A percentile compares a stretch with the other conserved stretches of the same genome.
Conservation (phyloP, 2,113 vertebrate genomes). For the Rhea americana region DNA sequence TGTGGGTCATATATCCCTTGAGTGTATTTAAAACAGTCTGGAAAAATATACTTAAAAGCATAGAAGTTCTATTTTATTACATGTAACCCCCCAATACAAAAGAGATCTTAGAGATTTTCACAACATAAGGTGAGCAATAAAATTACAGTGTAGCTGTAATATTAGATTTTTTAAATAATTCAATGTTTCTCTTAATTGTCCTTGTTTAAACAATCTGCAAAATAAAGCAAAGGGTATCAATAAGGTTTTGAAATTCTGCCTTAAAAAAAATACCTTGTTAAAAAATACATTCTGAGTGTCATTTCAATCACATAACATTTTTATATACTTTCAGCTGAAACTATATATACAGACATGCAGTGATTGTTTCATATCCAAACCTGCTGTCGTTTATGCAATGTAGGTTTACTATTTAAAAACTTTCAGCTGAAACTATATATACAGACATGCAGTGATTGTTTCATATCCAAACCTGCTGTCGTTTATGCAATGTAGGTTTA, state of each 20-base stretch:
- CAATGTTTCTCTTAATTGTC: constrained; percentile 19
- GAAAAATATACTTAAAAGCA: constrained; percentile 42
- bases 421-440: constrained; percentile 2
- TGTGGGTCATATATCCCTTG: neutral
- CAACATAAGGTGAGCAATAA: constrained; percentile 58
- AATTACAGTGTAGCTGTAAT: constrained; percentile 20
- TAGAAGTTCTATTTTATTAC: constrained; percentile 64
- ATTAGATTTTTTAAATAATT: constrained; percentile 46
- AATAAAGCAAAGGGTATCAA: constrained; percentile 6
- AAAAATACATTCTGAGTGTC: constrained; percentile 17
- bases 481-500: constrained; percentile 3
- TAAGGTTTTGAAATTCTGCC: constrained; percentile 6
- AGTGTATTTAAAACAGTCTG: neutral
- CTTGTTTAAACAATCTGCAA: neutral
- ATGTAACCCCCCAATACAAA: constrained; percentile 48
- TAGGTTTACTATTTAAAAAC: neutral
- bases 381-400: neutral
- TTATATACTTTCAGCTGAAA: neutral
- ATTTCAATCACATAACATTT: constrained; percentile 11
- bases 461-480: neutral
- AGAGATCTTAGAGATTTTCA: constrained; percentile 62
- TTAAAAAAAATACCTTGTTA: neutral
- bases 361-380: neutral
- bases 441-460: neutral
- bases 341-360: neutral